Conservation (phyloP, 2,113 vertebrate species). For the Camelus bactrianus region DNA sequence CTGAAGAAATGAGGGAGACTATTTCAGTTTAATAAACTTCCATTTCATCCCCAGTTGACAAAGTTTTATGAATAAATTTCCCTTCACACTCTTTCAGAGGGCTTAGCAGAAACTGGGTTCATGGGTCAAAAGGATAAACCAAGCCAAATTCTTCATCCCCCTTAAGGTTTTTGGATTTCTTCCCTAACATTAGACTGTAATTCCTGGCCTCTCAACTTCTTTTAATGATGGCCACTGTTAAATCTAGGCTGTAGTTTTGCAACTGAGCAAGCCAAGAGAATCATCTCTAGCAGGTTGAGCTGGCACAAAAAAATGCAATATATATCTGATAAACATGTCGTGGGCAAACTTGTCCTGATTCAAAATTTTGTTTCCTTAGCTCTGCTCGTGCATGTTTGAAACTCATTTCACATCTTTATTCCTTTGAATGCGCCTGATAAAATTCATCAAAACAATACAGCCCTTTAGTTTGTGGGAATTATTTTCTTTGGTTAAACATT, state of each 20-base stretch:
- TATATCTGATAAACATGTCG: neutral
- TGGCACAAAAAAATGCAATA: neutral
- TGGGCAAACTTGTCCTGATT: neutral
- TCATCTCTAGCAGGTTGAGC: neutral
- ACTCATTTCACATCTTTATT: neutral
- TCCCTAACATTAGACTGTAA: neutral
- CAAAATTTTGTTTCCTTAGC: neutral
- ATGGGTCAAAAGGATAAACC: neutral
- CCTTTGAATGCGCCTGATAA: neutral
- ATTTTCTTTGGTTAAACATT: neutral
- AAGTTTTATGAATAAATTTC: neutral
- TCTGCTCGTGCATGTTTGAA: neutral
- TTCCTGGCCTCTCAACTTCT: neutral
- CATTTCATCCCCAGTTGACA: neutral
- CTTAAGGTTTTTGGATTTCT: neutral
- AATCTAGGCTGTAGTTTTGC: neutral
- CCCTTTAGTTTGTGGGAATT: neutral
- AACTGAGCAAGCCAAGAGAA: neutral
- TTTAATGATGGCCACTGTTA: neutral
- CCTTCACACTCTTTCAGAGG: neutral
- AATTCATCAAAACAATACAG: neutral
- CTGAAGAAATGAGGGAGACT: neutral
- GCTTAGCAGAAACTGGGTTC: neutral
- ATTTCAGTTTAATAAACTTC: neutral
- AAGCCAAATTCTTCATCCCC: neutral